These are phyloP conservation scores for Eupeodes luniger DNA, from an alignment of 2,888 invertebrate species.

Conservation along the genomic window DNA sequence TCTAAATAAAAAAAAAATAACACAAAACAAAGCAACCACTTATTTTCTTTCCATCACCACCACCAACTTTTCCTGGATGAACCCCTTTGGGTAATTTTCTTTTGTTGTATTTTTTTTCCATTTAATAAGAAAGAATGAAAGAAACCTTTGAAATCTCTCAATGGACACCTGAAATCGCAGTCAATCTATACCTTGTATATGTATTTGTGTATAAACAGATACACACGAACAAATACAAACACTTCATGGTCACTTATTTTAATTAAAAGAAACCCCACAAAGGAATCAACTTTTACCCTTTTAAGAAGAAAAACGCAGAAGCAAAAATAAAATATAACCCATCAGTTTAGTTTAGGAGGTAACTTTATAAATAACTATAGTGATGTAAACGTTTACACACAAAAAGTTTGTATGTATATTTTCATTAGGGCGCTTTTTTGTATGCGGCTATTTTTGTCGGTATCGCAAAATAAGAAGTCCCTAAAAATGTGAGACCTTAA, in stretches of 20 bases:
- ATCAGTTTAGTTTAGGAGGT: background rate
- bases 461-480: too few species aligned
- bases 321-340: slow-evolving; percentile 19
- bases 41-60: background rate
- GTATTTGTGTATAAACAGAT: slow-evolving; percentile 31
- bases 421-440: too few species aligned
- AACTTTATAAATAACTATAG: background rate
- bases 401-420: too few species aligned
- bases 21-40: background rate
- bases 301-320: slow-evolving; percentile 3
- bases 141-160: slow-evolving; percentile 68
- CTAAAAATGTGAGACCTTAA: too few species aligned
- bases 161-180: slow-evolving; percentile 73
- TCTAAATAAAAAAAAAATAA: background rate
- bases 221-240: slow-evolving; percentile 45
- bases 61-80: background rate
- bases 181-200: slow-evolving; percentile 54
- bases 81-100: slow-evolving; percentile 6
- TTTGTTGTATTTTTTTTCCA: slow-evolving; percentile 1
- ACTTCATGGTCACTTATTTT: slow-evolving; percentile 75
- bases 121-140: background rate
- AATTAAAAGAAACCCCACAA: slow-evolving; percentile 75
- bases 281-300: slow-evolving; percentile 58
- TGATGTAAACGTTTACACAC: background rate
- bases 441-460: too few species aligned